phyloP scores from a whole-genome alignment of 92 coral and sea anemone species.

The Pocillopora grandis region DNA sequence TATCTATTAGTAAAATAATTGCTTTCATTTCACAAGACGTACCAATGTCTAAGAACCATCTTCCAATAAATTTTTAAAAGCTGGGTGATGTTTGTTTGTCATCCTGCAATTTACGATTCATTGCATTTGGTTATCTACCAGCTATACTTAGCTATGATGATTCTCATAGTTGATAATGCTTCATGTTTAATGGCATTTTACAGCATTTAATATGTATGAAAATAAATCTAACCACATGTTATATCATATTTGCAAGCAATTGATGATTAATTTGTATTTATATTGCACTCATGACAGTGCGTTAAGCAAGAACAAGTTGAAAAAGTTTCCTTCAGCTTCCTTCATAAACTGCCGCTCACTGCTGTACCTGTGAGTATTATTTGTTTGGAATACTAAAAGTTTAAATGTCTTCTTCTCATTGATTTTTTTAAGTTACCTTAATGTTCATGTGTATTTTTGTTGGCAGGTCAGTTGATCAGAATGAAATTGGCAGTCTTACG shows the following conservation, averaged over 20 bases:
- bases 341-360: conserved; percentile 70
- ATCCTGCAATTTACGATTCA: too few species aligned
- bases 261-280: neutral
- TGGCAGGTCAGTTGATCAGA: conserved; percentile 78
- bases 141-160: too few species aligned
- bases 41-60: too few species aligned
- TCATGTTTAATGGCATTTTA: too few species aligned
- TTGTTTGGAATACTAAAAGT: neutral
- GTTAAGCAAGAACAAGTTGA: conserved; percentile 68
- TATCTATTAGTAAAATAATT: neutral
- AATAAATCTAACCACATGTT: too few species aligned
- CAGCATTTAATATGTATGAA: too few species aligned
- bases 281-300: conserved; percentile 47
- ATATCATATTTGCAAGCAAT: too few species aligned
- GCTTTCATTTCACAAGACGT: too few species aligned
- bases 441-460: neutral
- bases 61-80: too few species aligned
- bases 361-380: conserved; percentile 72
- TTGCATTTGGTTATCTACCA: too few species aligned
- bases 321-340: conserved; percentile 72
- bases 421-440: neutral
- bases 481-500: conserved; percentile 69
- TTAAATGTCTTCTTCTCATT: neutral
- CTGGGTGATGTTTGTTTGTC: too few species aligned
- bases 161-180: too few species aligned